Percentiles rank a stretch among this genome's conserved stretches.
phyloP scores from a whole-genome alignment of 2,888 invertebrate genomes.

The Lasioglossum vierecki region DNA sequence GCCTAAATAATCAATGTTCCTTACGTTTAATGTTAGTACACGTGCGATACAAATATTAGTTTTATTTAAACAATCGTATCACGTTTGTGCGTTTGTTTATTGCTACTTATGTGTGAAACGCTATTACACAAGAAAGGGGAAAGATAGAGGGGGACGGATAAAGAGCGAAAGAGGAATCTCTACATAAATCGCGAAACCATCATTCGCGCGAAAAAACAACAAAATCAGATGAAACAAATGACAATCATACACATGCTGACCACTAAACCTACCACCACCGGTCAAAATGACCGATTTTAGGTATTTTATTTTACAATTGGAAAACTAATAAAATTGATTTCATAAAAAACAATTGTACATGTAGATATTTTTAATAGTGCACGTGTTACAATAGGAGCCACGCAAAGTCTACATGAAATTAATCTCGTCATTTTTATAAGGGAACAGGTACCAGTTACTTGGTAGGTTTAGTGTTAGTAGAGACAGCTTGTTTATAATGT shows the following conservation, averaged over 20 bases:
- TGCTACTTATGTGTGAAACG: not conserved
- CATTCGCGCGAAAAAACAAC: conserved; percentile 6
- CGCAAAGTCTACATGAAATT: no score
- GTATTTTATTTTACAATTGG: no score
- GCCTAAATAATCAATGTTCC: not conserved
- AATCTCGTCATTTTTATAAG: no score
- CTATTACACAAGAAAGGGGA: not conserved
- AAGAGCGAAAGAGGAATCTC: not conserved
- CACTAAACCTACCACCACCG: no score
- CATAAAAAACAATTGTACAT: no score
- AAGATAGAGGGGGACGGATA: not conserved
- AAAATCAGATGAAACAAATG: conserved; percentile 9
- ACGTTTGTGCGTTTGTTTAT: not conserved
- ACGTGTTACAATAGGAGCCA: no score
- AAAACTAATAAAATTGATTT: no score
- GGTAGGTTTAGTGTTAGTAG: no score
- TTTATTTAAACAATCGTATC: not conserved
- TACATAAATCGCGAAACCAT: conserved; percentile 6
- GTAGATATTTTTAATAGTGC: no score
- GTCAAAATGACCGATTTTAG: no score
- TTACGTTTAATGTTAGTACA: not conserved
- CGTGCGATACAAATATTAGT: not conserved
- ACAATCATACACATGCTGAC: conserved; percentile 15
- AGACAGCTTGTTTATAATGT: not conserved
- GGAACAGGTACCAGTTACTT: no score